A percentile compares a stretch with the other conserved stretches of the same genome.
Conservation (phyloP, 2,797 vertebrate species). For the Rhyacichthys aspro region DNA sequence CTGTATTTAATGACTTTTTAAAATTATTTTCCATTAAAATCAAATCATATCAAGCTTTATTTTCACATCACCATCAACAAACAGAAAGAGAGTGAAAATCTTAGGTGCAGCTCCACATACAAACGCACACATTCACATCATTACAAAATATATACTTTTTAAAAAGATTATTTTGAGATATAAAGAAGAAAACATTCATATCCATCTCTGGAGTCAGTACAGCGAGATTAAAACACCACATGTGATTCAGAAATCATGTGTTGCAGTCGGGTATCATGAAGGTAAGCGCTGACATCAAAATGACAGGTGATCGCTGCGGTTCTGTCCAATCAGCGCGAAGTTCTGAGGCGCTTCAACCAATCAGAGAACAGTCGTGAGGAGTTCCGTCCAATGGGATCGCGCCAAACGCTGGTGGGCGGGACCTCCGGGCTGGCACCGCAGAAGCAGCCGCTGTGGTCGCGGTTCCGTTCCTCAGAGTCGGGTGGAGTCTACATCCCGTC, state of each 20-base stretch:
- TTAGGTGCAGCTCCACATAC: too few relatives aligned
- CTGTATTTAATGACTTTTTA: too few relatives aligned
- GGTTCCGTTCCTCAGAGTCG: slow-evolving; percentile 72
- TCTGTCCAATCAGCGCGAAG: slow-evolving; percentile 62
- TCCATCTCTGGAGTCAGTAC: too few relatives aligned
- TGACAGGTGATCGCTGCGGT: not conserved
- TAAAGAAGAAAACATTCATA: too few relatives aligned
- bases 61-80: too few relatives aligned
- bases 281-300: slow-evolving; percentile 59
- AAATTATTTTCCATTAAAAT: too few relatives aligned
- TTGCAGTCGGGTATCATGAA: slow-evolving; percentile 32
- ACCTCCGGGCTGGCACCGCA: slow-evolving; percentile 67
- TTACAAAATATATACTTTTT: too few relatives aligned
- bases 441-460: slow-evolving; percentile 59
- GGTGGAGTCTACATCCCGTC: slow-evolving; percentile 80
- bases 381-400: slow-evolving; percentile 67
- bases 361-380: slow-evolving; percentile 16
- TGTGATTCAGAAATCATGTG: not conserved
- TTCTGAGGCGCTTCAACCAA: slow-evolving; percentile 50
- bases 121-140: too few relatives aligned
- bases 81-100: too few relatives aligned
- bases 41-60: too few relatives aligned
- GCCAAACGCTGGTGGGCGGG: slow-evolving; percentile 55
- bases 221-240: not conserved
- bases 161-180: too few relatives aligned